Percentiles rank a stretch among this genome's conserved stretches.
Conservation (phyloP, 2,113 vertebrate species). For the Carlito syrichta region DNA sequence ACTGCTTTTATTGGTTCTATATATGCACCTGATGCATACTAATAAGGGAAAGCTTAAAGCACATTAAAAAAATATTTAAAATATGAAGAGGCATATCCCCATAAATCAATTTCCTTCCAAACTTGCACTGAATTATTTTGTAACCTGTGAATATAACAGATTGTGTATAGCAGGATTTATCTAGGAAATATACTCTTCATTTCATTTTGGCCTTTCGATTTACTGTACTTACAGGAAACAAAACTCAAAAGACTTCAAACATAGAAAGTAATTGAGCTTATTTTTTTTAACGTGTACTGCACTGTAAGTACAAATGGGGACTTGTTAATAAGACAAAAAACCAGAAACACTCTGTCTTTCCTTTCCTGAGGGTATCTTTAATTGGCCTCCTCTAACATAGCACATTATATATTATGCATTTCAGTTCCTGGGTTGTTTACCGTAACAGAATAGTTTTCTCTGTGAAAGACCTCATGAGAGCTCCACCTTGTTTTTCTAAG, state of each 20-base stretch:
- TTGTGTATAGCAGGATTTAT: not conserved
- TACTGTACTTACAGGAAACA: conserved; percentile 3
- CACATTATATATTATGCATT: conserved; percentile 63
- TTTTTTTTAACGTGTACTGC: not conserved
- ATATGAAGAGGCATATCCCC: not conserved
- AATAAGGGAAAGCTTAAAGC: not conserved
- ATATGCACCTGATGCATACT: not conserved
- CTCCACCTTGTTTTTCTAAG: conserved; percentile 72
- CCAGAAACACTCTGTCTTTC: not conserved
- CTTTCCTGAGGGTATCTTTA: conserved; percentile 58
- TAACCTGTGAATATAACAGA: not conserved
- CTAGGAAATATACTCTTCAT: not conserved
- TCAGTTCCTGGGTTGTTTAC: conserved; percentile 68
- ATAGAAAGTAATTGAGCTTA: not conserved
- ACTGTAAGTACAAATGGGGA: conserved; percentile 1
- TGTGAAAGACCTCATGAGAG: conserved; percentile 68
- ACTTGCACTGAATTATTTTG: conserved; percentile 31
- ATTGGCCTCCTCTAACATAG: conserved; percentile 42
- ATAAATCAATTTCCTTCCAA: conserved; percentile 1
- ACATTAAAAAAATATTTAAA: conserved; percentile 26
- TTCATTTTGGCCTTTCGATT: conserved; percentile 6
- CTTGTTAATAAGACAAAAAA: conserved; percentile 41
- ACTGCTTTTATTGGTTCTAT: not conserved
- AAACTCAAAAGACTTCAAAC: conserved; percentile 29
- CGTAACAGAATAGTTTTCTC: conserved; percentile 69